phyloP scores from a whole-genome alignment of 2,113 vertebrate species.

The Epinephelus moara region DNA sequence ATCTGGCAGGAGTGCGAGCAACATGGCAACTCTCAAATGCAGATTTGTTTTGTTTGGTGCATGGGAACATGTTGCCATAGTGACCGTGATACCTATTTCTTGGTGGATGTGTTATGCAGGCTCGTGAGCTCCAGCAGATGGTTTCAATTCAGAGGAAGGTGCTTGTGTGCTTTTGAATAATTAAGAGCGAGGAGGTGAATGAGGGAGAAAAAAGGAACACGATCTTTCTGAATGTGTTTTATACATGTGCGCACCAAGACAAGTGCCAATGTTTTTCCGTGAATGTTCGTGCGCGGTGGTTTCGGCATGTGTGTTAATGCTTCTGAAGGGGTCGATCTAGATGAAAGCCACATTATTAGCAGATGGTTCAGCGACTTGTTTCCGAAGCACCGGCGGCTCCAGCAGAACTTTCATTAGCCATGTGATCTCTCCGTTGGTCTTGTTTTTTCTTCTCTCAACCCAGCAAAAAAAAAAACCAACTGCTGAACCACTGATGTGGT shows the following conservation, averaged over 20 bases:
- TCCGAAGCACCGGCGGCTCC: slow-evolving; percentile 21
- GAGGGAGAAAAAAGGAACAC: not conserved
- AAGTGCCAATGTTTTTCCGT: not conserved
- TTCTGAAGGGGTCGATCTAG: slow-evolving; percentile 28
- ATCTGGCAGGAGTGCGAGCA: slow-evolving; percentile 21
- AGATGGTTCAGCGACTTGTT: slow-evolving; percentile 37
- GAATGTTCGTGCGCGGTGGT: not conserved
- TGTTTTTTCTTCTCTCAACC: slow-evolving; percentile 23
- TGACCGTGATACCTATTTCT: slow-evolving; percentile 41
- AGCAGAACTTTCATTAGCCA: slow-evolving; percentile 55
- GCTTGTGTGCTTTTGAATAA: slow-evolving; percentile 21
- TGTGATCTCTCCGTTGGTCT: slow-evolving; percentile 42
- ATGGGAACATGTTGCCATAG: slow-evolving; percentile 55
- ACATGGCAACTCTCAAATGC: slow-evolving; percentile 20
- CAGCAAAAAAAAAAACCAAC: slow-evolving; percentile 4
- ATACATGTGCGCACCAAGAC: slow-evolving; percentile 2
- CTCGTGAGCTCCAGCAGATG: slow-evolving; percentile 44
- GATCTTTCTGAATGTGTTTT: slow-evolving; percentile 1
- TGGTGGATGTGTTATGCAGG: slow-evolving; percentile 27
- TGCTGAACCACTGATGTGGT: slow-evolving; percentile 39
- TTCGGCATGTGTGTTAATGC: not conserved
- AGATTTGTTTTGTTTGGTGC: slow-evolving; percentile 55
- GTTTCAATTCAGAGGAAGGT: slow-evolving; percentile 35
- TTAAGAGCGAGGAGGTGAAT: slow-evolving; percentile 1
- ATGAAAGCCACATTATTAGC: slow-evolving; percentile 46